Conservation (phyloP, 2,797 vertebrate species). For the Menidia menidia region DNA sequence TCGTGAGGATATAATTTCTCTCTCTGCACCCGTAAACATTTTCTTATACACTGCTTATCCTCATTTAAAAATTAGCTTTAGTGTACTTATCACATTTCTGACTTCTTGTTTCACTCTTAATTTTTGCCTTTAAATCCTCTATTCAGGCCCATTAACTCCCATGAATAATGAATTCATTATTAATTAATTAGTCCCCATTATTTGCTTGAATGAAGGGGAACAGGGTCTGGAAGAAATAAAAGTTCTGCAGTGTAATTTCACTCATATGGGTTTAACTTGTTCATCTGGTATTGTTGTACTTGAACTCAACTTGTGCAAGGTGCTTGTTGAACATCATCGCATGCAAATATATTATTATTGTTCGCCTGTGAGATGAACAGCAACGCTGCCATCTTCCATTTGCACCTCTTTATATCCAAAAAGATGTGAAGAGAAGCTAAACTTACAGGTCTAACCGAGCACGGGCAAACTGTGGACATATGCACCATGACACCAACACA, state of each 20-base stretch:
- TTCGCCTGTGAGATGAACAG: not conserved
- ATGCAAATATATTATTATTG: not conserved
- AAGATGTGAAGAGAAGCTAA: not conserved
- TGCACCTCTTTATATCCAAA: not conserved
- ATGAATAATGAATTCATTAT: not conserved
- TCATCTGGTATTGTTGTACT: not conserved
- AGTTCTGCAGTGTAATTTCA: not conserved
- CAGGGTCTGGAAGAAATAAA: not conserved
- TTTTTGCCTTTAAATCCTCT: slow-evolving; percentile 1
- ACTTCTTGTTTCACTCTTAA: not conserved
- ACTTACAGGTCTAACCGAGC: not conserved
- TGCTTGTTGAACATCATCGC: not conserved
- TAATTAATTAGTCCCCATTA: not conserved
- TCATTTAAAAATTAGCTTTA: slow-evolving; percentile 10
- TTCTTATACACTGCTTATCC: slow-evolving; percentile 8
- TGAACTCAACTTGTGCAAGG: not conserved
- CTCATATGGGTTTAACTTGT: not conserved
- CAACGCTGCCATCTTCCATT: not conserved
- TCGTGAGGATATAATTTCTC: not conserved
- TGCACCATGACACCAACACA: not conserved
- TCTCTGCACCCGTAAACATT: not conserved
- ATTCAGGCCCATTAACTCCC: not conserved
- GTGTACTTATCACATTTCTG: slow-evolving; percentile 7
- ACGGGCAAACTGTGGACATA: not conserved
- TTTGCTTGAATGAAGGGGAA: slow-evolving; percentile 12